Evolutionary conservation across 2,113 vertebrate genomes (phyloP), one percentile per base, ranked within the genome.

Genomic region (Odontophorus gujanensis): DNA sequence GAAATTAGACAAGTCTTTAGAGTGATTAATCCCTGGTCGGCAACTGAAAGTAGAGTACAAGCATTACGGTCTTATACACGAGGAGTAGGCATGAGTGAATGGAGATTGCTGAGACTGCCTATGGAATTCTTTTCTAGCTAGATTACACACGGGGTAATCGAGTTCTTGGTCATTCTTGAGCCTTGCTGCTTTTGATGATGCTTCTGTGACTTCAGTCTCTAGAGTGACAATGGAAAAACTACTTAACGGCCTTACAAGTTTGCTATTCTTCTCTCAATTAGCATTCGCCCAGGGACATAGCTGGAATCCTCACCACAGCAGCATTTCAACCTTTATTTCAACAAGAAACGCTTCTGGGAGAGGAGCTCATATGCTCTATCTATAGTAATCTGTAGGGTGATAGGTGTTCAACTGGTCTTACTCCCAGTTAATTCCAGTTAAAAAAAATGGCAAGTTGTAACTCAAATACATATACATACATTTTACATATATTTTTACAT

Each of bases 71-170:
- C 74, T 34, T 66, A 43, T 1, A n/a, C 15, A 8, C 15, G 21
- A 53, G 0, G 1, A 25, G 51, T 24, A 75, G 78, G 28, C 74
- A 58, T 26, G 72, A 68, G 43, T 1, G 2, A 63, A 34, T 3
- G 6, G 8, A 77, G 36, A 24, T 22, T 74, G 74, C 9, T 0
- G 0, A 81, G 11, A 42, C 13, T 2, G 50, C 13, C 25, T 17
- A 18, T 2, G 11, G 50, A 11, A 50, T 51, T 19, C 55, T 38
- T 61, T 67, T 40, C 69, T 26, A 81, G 58, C 7, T 20, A 28
- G 32, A 12, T 22, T 17, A 51, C 1, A 3, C 28, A 3, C 26
- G 24, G 40, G 40, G 40, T 40, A 40, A 40, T 40, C 40, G 40
- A 7, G 43, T 16, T 25, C 9, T 13, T 61, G 58, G 63, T 40